These are phyloP conservation scores for Symphodus melops DNA, from an alignment of 2,113 vertebrate genomes.

Conservation along the genomic window DNA sequence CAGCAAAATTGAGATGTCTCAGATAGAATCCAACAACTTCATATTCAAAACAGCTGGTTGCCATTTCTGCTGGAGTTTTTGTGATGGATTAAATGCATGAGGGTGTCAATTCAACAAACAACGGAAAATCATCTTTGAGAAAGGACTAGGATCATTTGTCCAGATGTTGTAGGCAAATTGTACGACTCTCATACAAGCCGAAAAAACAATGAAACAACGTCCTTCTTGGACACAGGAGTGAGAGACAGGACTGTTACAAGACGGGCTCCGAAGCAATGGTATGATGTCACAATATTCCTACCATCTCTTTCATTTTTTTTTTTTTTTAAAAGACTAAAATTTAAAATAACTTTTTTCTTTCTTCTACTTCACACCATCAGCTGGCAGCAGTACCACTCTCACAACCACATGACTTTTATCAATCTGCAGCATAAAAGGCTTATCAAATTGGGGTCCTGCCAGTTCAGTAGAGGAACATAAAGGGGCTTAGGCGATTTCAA, in stretches of 20 bases:
- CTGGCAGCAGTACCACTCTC: background rate
- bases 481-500: background rate
- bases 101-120: constrained; percentile 24
- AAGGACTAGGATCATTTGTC: constrained; percentile 32
- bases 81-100: constrained; percentile 35
- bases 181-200: too few species aligned
- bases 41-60: constrained; percentile 62
- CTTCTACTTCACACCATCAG: too few species aligned
- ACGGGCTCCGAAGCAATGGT: too few species aligned
- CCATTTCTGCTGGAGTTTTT: constrained; percentile 14
- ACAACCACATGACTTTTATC: background rate
- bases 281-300: too few species aligned
- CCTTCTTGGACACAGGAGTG: too few species aligned
- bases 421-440: background rate
- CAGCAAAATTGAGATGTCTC: constrained; percentile 70
- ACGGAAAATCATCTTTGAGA: constrained; percentile 17
- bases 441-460: background rate
- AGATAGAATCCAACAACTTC: constrained; percentile 43
- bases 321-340: too few species aligned
- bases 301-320: too few species aligned
- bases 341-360: too few species aligned
- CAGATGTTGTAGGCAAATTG: constrained; percentile 12
- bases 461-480: background rate
- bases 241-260: too few species aligned
- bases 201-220: too few species aligned